Evolutionary conservation across 2,888 invertebrate species (phyloP).

Genomic region (Allygus modestus): DNA sequence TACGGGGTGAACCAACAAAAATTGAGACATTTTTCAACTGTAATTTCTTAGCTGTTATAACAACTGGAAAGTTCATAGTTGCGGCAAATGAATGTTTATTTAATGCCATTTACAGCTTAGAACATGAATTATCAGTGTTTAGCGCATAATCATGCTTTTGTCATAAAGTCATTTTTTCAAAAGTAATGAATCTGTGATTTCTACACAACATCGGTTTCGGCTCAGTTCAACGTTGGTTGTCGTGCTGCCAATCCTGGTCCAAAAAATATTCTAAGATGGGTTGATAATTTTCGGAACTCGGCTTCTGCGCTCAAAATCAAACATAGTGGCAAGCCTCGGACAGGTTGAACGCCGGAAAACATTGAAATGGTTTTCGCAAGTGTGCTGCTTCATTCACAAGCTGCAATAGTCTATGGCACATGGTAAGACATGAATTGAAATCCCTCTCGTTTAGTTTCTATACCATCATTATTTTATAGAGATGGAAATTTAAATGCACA

Average conservation of each 20-base stretch:
- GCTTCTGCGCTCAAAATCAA: constrained; percentile 15
- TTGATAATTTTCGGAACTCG: not conserved
- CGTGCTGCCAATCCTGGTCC: not conserved
- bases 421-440: too few species aligned
- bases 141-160: not conserved
- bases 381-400: too few species aligned
- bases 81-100: constrained; percentile 12
- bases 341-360: not conserved
- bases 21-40: not conserved
- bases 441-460: too few species aligned
- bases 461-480: too few species aligned
- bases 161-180: constrained; percentile 19
- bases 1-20: too few species aligned
- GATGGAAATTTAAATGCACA: too few species aligned
- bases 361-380: not conserved
- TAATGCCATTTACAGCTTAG: not conserved
- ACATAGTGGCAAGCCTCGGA: constrained; percentile 5
- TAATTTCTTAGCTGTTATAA: constrained; percentile 9
- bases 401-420: too few species aligned
- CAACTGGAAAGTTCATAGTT: not conserved
- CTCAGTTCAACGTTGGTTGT: constrained; percentile 6
- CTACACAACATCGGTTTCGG: constrained; percentile 8
- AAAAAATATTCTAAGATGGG: not conserved
- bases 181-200: not conserved
- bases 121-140: not conserved